Evolutionary conservation across 2,797 vertebrate species (phyloP), one percentile per base, ranked within the genome.

Genomic region (Luscinia luscinia): DNA sequence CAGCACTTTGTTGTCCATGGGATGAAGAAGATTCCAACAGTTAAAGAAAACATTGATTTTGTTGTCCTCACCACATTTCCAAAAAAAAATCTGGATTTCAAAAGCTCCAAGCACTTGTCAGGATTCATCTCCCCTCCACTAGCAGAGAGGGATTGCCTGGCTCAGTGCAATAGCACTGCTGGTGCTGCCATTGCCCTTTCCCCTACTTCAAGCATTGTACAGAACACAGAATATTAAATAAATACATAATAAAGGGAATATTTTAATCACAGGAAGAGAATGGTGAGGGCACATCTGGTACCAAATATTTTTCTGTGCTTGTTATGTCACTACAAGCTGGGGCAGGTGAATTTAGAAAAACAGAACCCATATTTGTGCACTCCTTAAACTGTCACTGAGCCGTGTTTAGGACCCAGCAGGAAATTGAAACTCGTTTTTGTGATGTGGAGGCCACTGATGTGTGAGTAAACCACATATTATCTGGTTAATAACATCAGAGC

Each of bases 381-480:
- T 52, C 28, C 77, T 36, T 55, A 70, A 54, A 57, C 90, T 86
- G 83, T 88, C 80, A 84, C 1, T 2, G 20, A 88, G 62, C 74
- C 69, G 51, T 79, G 74, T 82, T 88, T 78, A 78, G 90, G 70
- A 69, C 46, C 30, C 88, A 87, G 84, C 84, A 95, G 95, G 95
- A 95, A 96, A 94, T 55, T 90, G 95, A 95, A 96, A 94, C 74
- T 92, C 30, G 14, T 94, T 91, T 90, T 77, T 57, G 46, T 88
- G 54, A 34, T 62, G 36, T 34, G 52, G 62, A 93, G 58, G 30
- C 18, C 40, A 62, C 30, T 13, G 20, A 58, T 38, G 66, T 78
- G 49, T 43, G 57, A 86, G 62, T 30, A 88, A 91, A 87, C 54
- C 51, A 66, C 20, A 20, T 22, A 66, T 88, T 72, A 27, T 43